A percentile compares a stretch with the other conserved stretches of the same genome.
phyloP scores from a whole-genome alignment of 64 coral and sea anemone species.

The Trachythela sp. region DNA sequence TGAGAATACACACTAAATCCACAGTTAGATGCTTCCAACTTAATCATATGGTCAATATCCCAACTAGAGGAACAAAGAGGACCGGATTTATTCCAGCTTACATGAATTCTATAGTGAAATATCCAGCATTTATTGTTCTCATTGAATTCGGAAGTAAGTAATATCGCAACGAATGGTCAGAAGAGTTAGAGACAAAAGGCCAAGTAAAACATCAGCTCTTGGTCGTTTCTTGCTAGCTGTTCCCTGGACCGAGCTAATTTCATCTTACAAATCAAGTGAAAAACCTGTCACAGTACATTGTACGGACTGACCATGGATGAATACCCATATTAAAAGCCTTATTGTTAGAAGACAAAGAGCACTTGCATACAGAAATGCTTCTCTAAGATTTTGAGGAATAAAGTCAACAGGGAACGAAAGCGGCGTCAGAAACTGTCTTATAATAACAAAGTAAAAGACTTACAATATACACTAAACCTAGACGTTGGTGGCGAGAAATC shows the following conservation, averaged over 20 bases:
- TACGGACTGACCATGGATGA: not conserved
- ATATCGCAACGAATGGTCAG: no score
- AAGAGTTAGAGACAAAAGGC: not conserved
- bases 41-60: not conserved
- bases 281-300: not conserved
- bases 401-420: no score
- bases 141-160: not conserved
- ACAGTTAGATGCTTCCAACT: not conserved
- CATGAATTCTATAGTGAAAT: not conserved
- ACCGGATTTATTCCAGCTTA: not conserved
- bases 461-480: no score
- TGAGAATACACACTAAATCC: not conserved
- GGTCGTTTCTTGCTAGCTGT: not conserved
- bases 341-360: not conserved
- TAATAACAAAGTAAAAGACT: no score
- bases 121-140: not conserved
- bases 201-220: not conserved
- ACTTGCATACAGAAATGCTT: not conserved
- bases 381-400: no score
- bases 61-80: not conserved
- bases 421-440: no score
- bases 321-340: not conserved
- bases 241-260: not conserved
- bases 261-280: not conserved
- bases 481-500: no score